Conservation (phyloP, 2,888 invertebrate species). For the Erebia palarica region DNA sequence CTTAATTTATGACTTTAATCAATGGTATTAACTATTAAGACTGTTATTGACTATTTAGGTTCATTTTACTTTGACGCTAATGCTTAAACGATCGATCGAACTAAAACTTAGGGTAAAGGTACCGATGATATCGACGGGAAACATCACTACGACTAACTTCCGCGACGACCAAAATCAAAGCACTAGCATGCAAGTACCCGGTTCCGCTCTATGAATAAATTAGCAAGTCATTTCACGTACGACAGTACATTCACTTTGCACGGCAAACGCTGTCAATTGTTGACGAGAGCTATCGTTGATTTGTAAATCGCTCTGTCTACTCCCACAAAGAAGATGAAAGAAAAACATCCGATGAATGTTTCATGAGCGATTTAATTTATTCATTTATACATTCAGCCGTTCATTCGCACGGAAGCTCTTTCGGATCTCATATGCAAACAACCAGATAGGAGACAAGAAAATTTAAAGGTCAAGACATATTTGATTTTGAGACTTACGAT, state of each 20-base stretch:
- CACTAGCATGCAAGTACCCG: conserved; percentile 1
- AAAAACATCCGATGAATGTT: conserved; percentile 3
- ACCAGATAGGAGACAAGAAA: too few relatives aligned
- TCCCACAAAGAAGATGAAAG: conserved; percentile 1
- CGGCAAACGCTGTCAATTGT: neutral
- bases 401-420: neutral
- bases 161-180: conserved; percentile 4
- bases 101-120: too few relatives aligned
- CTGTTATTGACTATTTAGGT: too few relatives aligned
- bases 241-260: conserved; percentile 22
- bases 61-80: too few relatives aligned
- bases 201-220: conserved; percentile 21
- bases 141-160: conserved; percentile 7
- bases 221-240: conserved; percentile 16
- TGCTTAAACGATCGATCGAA: too few relatives aligned
- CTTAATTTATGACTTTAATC: too few relatives aligned
- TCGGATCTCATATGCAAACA: too few relatives aligned
- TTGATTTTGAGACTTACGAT: too few relatives aligned
- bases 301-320: neutral
- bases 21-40: too few relatives aligned
- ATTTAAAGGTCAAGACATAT: too few relatives aligned
- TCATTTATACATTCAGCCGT: neutral
- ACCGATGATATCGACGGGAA: neutral
- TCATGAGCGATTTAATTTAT: conserved; percentile 7
- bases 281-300: neutral